These are phyloP conservation scores for Machaerirhynchus nigripectus DNA, from an alignment of 2,113 vertebrate species.

Conservation along the genomic window DNA sequence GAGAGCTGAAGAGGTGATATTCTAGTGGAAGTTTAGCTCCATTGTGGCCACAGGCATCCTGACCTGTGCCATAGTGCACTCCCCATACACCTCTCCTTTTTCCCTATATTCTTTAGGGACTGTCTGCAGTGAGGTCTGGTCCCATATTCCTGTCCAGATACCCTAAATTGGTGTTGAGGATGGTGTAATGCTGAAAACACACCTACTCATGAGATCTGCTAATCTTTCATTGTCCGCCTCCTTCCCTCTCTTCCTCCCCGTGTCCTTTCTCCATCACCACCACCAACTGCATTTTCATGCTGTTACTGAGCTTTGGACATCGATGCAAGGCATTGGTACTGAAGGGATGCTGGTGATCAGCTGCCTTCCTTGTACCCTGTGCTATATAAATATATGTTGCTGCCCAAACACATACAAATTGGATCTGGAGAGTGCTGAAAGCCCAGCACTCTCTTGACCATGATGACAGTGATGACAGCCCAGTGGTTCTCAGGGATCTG, in stretches of 20 bases:
- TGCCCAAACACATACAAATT: background rate
- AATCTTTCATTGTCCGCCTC: background rate
- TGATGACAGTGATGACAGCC: background rate
- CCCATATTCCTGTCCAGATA: background rate
- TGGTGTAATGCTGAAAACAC: background rate
- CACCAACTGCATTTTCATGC: background rate
- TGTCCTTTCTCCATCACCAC: background rate
- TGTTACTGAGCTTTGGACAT: background rate
- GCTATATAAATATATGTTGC: background rate
- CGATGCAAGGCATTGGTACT: background rate
- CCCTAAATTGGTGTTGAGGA: background rate
- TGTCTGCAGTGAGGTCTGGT: background rate
- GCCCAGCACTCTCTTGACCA: background rate
- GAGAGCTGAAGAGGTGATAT: background rate
- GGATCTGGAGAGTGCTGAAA: background rate
- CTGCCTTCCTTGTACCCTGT: background rate
- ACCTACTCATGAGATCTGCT: background rate
- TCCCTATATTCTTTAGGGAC: background rate
- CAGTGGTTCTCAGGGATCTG: background rate
- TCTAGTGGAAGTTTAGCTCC: background rate
- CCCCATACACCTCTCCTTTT: background rate
- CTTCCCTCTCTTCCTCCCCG: background rate
- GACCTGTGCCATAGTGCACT: rapidly evolving
- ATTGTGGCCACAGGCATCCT: background rate
- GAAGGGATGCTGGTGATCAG: background rate